A percentile compares a stretch with the other conserved stretches of the same genome.
phyloP scores from a whole-genome alignment of 1,140 invertebrate species.

The Proales similis region DNA sequence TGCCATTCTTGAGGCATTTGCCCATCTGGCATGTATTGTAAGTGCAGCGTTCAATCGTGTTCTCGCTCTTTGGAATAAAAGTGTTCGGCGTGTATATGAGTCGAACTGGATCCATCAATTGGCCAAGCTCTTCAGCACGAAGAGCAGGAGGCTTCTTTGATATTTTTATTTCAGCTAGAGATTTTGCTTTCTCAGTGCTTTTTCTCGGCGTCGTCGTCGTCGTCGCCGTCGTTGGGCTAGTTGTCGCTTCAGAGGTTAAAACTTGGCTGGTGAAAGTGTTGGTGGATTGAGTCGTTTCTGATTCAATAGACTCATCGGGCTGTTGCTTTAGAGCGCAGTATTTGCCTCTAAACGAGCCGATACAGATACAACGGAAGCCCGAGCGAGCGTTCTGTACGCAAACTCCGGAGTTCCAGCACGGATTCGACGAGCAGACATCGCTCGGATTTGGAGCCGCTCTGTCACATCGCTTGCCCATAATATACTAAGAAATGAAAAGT shows the following conservation, averaged over 20 bases:
- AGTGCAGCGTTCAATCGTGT: neutral
- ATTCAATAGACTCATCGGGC: too few species aligned
- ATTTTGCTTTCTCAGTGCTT: too few species aligned
- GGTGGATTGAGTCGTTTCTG: too few species aligned
- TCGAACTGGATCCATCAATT: neutral
- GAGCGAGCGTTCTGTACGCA: conserved; percentile 1
- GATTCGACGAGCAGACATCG: conserved; percentile 31
- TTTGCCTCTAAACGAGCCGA: too few species aligned
- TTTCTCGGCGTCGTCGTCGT: too few species aligned
- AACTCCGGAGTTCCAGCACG: conserved; percentile 25
- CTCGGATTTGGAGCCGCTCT: neutral
- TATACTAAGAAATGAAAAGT: conserved; percentile 1
- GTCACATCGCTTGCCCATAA: conserved; percentile 25
- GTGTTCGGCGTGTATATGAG: neutral
- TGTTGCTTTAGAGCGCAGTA: too few species aligned
- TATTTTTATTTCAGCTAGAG: neutral
- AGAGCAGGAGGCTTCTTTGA: neutral
- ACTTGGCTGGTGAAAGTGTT: too few species aligned
- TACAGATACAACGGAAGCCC: too few species aligned
- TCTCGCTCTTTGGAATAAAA: neutral
- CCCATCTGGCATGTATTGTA: conserved; percentile 20
- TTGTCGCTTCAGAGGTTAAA: too few species aligned
- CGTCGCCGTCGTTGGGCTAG: too few species aligned
- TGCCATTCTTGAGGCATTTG: conserved; percentile 24
- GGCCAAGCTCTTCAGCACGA: neutral